A percentile compares a stretch with the other conserved stretches of the same genome.
These are phyloP conservation scores for Dolichopus griseipennis DNA, from an alignment of 2,888 invertebrate genomes.

Conservation along the genomic window DNA sequence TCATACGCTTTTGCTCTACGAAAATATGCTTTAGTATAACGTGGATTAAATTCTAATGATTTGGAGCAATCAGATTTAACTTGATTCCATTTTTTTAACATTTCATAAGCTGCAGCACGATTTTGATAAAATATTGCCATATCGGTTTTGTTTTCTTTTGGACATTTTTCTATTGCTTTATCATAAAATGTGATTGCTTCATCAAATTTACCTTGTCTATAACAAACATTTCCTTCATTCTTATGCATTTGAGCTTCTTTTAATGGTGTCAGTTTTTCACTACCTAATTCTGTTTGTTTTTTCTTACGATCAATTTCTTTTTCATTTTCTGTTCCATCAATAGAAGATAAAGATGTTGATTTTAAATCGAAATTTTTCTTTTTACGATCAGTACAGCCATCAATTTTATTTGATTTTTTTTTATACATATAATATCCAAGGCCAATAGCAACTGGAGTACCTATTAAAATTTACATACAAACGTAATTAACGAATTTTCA, in stretches of 20 bases:
- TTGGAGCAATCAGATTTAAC: slow-evolving; percentile 80
- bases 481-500: background rate
- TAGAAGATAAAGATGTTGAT: slow-evolving; percentile 50
- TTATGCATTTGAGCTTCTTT: slow-evolving; percentile 72
- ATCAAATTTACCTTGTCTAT: slow-evolving; percentile 77
- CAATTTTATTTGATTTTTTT: slow-evolving; percentile 18
- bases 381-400: slow-evolving; percentile 23
- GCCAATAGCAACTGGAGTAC: slow-evolving; percentile 74
- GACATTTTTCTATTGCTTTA: slow-evolving; percentile 86
- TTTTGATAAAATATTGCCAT: slow-evolving; percentile 92
- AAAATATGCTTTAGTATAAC: slow-evolving; percentile 79
- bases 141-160: slow-evolving; percentile 60
- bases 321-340: slow-evolving; percentile 42
- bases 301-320: slow-evolving; percentile 45
- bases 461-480: slow-evolving; percentile 43
- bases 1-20: slow-evolving; percentile 78
- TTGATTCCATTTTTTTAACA: slow-evolving; percentile 72
- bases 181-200: slow-evolving; percentile 86
- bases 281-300: slow-evolving; percentile 34
- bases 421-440: slow-evolving; percentile 58
- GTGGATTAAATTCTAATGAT: slow-evolving; percentile 75
- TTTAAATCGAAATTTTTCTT: slow-evolving; percentile 44
- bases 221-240: slow-evolving; percentile 79
- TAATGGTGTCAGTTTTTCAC: slow-evolving; percentile 49
- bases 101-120: slow-evolving; percentile 90